A percentile compares a stretch with the other conserved stretches of the same genome.
These are phyloP conservation scores for Neelides sp. DNA, from an alignment of 1,140 invertebrate genomes.

Conservation along the genomic window DNA sequence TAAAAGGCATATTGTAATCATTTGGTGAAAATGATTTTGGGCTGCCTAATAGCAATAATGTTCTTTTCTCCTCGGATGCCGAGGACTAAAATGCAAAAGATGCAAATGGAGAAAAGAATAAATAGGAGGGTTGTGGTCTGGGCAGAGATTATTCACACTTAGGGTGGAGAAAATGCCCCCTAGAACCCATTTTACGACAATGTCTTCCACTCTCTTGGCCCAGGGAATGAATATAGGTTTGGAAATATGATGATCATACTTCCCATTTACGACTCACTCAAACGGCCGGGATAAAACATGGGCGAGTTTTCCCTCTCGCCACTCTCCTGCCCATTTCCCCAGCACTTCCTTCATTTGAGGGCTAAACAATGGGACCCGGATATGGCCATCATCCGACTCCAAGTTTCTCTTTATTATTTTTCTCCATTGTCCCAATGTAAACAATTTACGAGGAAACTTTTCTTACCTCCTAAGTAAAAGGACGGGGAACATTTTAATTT, in stretches of 20 bases:
- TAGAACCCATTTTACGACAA: slow-evolving; percentile 27
- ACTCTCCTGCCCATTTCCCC: background rate
- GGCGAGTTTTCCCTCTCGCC: background rate
- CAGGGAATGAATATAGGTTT: slow-evolving; percentile 21
- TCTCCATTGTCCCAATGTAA: no score
- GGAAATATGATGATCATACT: slow-evolving; percentile 22
- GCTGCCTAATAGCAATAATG: background rate
- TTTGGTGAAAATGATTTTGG: no score
- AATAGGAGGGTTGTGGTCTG: background rate
- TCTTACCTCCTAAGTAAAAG: no score
- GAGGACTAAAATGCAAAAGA: background rate
- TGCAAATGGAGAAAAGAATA: background rate
- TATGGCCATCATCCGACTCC: no score
- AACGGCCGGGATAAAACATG: slow-evolving; percentile 21
- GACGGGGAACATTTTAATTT: no score
- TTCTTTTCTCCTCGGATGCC: background rate
- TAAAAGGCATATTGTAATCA: no score
- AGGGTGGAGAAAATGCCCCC: slow-evolving; percentile 8
- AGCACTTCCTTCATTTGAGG: background rate
- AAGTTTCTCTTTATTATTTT: no score
- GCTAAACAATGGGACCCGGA: background rate
- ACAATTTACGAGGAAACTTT: no score
- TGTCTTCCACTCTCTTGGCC: slow-evolving; percentile 18
- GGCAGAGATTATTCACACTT: slow-evolving; percentile 24
- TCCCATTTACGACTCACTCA: slow-evolving; percentile 27